Percentiles rank a stretch among this genome's conserved stretches.
Evolutionary conservation across 2,113 vertebrate genomes (phyloP).

Genomic region (Typhlomys cinereus): DNA sequence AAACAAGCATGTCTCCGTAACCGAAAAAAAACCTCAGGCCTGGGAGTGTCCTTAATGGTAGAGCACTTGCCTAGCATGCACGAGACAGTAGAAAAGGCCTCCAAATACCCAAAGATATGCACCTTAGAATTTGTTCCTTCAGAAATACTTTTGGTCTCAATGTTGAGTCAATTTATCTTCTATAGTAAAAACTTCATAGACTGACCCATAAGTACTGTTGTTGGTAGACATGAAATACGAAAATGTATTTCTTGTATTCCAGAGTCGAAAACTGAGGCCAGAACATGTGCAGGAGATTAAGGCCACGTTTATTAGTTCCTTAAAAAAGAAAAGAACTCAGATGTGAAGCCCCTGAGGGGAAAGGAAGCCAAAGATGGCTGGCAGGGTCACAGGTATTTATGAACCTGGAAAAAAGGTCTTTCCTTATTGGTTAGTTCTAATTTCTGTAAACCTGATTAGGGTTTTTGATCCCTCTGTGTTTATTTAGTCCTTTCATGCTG

Average conservation of each 20-base stretch:
- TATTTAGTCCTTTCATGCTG: too few species aligned
- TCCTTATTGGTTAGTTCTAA: too few species aligned
- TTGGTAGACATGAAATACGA: not conserved
- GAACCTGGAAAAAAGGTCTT: too few species aligned
- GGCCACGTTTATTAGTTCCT: too few species aligned
- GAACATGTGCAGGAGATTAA: too few species aligned
- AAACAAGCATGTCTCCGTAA: not conserved
- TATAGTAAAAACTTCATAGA: not conserved
- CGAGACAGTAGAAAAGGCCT: not conserved
- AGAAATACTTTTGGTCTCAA: not conserved
- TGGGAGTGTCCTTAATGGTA: not conserved
- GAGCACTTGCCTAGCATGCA: not conserved
- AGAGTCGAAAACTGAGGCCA: too few species aligned
- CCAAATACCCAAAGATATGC: not conserved
- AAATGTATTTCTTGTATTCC: not conserved
- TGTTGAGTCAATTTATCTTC: not conserved
- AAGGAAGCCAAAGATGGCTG: too few species aligned
- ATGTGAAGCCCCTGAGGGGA: too few species aligned
- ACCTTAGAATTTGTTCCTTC: not conserved
- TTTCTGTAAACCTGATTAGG: too few species aligned
- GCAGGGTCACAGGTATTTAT: too few species aligned
- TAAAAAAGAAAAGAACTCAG: too few species aligned
- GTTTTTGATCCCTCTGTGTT: too few species aligned
- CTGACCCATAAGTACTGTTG: not conserved
- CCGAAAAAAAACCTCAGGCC: not conserved